Percentiles rank a stretch among this genome's conserved stretches.
Conservation (phyloP, 2,888 invertebrate species). For the Enchytraeus crypticus region DNA sequence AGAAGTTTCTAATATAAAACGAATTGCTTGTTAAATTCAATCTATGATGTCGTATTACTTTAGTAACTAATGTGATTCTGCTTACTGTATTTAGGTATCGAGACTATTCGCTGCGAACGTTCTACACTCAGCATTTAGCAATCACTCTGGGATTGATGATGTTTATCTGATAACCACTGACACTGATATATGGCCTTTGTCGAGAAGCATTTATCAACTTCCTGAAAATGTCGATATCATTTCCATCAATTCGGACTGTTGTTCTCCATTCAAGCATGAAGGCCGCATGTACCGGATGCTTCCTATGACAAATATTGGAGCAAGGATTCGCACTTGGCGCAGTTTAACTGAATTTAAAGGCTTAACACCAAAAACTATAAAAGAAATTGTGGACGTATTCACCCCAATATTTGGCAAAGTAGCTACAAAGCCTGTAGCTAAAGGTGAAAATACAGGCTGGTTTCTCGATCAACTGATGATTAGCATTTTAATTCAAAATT, state of each 20-base stretch:
- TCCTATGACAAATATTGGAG: conserved; percentile 14
- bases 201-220: conserved; percentile 9
- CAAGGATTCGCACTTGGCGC: conserved; percentile 10
- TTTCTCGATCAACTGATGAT: conserved; percentile 17
- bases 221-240: conserved; percentile 3
- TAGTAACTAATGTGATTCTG: too few relatives aligned
- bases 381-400: conserved; percentile 13
- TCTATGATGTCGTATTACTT: too few relatives aligned
- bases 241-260: conserved; percentile 16
- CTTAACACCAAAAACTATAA: conserved; percentile 5
- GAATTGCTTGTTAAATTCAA: too few relatives aligned
- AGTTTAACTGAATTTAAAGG: conserved; percentile 2
- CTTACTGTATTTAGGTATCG: too few relatives aligned
- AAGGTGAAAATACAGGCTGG: conserved; percentile 21
- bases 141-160: not conserved
- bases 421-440: conserved; percentile 9
- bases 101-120: conserved; percentile 16
- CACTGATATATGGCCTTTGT: conserved; percentile 18
- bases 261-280: conserved; percentile 13
- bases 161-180: conserved; percentile 15
- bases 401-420: conserved; percentile 15
- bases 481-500: conserved; percentile 7
- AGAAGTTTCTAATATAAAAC: too few relatives aligned
- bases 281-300: conserved; percentile 16
- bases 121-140: conserved; percentile 1